phyloP scores from a whole-genome alignment of 2,113 vertebrate genomes.

The Terrapene triunguis region DNA sequence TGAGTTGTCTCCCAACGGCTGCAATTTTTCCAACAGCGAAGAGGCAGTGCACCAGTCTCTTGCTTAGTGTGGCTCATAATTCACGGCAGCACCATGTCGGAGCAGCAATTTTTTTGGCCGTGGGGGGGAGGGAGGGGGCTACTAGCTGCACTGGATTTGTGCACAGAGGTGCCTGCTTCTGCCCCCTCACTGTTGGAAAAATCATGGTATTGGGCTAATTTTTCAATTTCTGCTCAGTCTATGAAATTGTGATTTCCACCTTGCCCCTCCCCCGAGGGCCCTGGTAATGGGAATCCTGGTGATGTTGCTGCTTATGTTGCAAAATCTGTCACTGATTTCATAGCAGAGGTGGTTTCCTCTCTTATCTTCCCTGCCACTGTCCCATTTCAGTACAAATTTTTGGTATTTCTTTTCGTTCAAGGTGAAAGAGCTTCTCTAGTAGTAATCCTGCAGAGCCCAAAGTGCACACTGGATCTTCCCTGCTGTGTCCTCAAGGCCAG shows the following conservation, averaged over 20 bases:
- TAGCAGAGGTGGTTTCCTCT: background rate
- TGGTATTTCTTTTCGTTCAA: slow-evolving; percentile 29
- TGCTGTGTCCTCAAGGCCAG: slow-evolving; percentile 10
- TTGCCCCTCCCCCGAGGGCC: background rate
- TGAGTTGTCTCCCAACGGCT: background rate
- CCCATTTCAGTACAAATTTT: slow-evolving; percentile 34
- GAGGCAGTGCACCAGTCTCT: background rate
- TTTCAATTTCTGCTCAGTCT: background rate
- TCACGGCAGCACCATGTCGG: background rate
- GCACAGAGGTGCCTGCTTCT: background rate
- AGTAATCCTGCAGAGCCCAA: slow-evolving; percentile 50
- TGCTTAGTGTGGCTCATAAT: background rate
- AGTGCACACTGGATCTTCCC: slow-evolving; percentile 44
- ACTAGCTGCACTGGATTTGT: background rate
- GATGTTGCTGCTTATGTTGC: rapidly evolving
- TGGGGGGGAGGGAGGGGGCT: rapidly evolving
- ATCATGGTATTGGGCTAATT: background rate
- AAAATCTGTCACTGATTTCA: background rate
- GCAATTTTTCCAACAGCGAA: background rate
- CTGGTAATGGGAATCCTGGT: background rate
- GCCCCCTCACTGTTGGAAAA: background rate
- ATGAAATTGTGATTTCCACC: background rate
- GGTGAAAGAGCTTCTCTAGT: slow-evolving; percentile 31
- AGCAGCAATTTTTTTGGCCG: background rate
- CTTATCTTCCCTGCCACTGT: background rate